Percentiles rank a stretch among this genome's conserved stretches.
phyloP scores from a whole-genome alignment of 2,113 vertebrate species.

The Octodon degus region DNA sequence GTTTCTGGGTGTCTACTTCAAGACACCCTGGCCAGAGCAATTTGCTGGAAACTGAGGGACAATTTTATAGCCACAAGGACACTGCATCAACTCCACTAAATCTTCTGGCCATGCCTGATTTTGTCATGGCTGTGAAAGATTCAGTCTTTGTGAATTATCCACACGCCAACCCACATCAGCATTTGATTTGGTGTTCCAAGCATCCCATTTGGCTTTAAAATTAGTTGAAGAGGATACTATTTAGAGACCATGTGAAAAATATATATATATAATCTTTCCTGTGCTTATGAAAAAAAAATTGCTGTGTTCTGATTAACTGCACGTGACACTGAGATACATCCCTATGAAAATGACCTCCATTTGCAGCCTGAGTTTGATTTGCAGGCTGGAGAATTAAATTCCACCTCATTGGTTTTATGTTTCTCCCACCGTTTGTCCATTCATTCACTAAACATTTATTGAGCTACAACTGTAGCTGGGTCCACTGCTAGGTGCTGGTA shows the following conservation, averaged over 20 bases:
- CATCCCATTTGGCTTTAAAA: conserved; percentile 80
- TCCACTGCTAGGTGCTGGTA: background rate
- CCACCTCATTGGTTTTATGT: conserved; percentile 79
- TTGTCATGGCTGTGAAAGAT: conserved; percentile 66
- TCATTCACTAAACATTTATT: conserved; percentile 74
- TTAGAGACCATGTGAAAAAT: conserved; percentile 62
- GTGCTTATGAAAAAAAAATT: conserved; percentile 72
- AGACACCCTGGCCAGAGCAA: conserved; percentile 61
- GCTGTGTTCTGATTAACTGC: conserved; percentile 78
- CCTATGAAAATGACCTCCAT: conserved; percentile 78
- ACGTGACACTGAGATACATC: conserved; percentile 67
- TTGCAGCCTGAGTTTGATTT: conserved; percentile 75
- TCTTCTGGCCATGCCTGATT: conserved; percentile 65
- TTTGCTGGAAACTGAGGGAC: conserved; percentile 70
- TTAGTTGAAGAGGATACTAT: conserved; percentile 77
- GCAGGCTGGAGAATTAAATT: conserved; percentile 78
- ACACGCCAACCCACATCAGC: conserved; percentile 69
- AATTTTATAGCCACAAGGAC: conserved; percentile 54
- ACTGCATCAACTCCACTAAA: conserved; percentile 67
- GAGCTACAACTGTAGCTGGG: conserved; percentile 57
- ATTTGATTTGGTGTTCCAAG: conserved; percentile 75
- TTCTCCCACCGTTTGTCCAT: conserved; percentile 60
- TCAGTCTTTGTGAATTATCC: conserved; percentile 78
- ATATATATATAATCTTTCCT: conserved; percentile 68
- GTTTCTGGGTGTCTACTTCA: conserved; percentile 45